Conservation (phyloP, 1,140 invertebrate species). For the Ceratina calcarata region DNA sequence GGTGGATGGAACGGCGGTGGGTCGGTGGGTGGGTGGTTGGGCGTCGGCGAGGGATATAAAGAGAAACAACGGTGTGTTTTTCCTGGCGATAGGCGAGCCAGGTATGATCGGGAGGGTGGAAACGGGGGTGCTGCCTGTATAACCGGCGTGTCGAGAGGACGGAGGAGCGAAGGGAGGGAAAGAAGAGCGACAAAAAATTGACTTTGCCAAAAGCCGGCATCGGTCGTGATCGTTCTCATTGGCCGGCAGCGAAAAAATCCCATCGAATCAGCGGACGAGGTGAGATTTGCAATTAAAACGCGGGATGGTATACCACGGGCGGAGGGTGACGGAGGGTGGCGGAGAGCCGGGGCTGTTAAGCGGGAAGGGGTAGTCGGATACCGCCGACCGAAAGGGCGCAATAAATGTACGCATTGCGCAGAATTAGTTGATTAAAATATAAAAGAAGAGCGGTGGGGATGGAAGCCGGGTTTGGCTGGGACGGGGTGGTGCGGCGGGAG, state of each 20-base stretch:
- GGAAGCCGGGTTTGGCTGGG: slow-evolving; percentile 40
- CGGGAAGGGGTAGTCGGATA: slow-evolving; percentile 59
- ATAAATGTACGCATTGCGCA: slow-evolving; percentile 80
- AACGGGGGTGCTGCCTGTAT: slow-evolving; percentile 15
- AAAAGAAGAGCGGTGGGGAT: slow-evolving; percentile 78
- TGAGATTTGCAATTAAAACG: slow-evolving; percentile 79
- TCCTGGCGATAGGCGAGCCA: slow-evolving; percentile 45
- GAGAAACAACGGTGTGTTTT: slow-evolving; percentile 54
- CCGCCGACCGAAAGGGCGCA: slow-evolving; percentile 74
- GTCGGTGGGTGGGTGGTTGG: background rate
- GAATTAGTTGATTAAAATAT: slow-evolving; percentile 81
- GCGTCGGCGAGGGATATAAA: slow-evolving; percentile 34
- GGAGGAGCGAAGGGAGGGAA: slow-evolving; percentile 44
- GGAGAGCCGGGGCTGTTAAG: slow-evolving; percentile 37
- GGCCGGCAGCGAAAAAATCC: slow-evolving; percentile 77
- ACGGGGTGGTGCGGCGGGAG: slow-evolving; percentile 52
- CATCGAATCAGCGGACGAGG: slow-evolving; percentile 79
- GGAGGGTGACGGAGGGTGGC: slow-evolving; percentile 55
- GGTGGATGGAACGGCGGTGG: background rate
- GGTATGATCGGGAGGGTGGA: slow-evolving; percentile 44
- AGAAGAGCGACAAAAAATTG: slow-evolving; percentile 69
- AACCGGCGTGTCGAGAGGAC: slow-evolving; percentile 42
- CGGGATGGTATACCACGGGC: slow-evolving; percentile 73
- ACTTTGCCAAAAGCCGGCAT: slow-evolving; percentile 68
- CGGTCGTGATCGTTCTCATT: slow-evolving; percentile 76